phyloP scores from a whole-genome alignment of 92 coral and sea anemone genomes.

The Pocillopora grandis region DNA sequence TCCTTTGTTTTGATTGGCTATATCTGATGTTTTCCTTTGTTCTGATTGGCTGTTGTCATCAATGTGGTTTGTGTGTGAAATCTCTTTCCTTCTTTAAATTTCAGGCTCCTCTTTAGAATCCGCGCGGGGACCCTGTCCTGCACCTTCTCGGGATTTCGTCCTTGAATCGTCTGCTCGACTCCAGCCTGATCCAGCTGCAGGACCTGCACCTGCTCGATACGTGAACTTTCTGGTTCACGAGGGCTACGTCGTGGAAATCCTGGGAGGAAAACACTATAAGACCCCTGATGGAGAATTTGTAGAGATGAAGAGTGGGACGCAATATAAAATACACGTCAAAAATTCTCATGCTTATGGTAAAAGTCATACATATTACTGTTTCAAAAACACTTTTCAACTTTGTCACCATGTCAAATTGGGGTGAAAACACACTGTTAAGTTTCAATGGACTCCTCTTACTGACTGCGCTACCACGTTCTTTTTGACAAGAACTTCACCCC shows the following conservation, averaged over 20 bases:
- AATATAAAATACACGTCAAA: constrained; percentile 41
- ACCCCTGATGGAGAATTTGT: constrained; percentile 55
- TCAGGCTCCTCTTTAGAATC: not conserved
- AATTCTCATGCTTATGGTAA: constrained; percentile 38
- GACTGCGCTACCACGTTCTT: no score
- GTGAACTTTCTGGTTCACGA: constrained; percentile 18
- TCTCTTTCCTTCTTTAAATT: not conserved
- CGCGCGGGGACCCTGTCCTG: not conserved
- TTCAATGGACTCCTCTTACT: no score
- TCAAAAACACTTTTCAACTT: not conserved
- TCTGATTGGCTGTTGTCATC: no score
- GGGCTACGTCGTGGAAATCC: constrained; percentile 42
- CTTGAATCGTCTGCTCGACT: not conserved
- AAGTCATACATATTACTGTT: not conserved
- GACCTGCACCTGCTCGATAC: constrained; percentile 8
- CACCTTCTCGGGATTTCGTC: not conserved
- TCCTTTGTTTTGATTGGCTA: no score
- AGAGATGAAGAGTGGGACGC: constrained; percentile 46
- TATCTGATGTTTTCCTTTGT: no score
- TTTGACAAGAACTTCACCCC: no score
- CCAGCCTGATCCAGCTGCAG: not conserved
- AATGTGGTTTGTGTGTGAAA: not conserved
- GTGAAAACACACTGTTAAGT: no score
- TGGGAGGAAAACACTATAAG: constrained; percentile 52
- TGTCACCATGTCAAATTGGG: no score